Percentiles rank a stretch among this genome's conserved stretches.
Evolutionary conservation across 37 sponge, comb jelly and placozoan species (phyloP).

Genomic region (Diacarnus erythraeanus): DNA sequence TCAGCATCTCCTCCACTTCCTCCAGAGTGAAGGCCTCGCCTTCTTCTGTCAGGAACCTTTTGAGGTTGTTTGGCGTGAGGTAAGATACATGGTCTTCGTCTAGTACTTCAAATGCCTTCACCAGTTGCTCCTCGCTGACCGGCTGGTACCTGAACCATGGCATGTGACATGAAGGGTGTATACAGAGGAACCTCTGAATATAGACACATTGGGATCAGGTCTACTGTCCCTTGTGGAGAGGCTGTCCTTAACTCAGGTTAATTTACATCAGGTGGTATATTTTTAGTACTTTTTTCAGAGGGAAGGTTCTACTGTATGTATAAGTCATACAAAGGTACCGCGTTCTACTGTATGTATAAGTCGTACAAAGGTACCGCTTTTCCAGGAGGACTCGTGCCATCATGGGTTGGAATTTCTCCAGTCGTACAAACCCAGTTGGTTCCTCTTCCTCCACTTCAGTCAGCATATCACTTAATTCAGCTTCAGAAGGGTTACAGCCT

Average conservation of each 20-base stretch:
- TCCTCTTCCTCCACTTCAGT: constrained; percentile 93
- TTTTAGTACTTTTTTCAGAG: too few relatives aligned
- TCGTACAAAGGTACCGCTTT: constrained; percentile 49
- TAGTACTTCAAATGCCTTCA: constrained; percentile 65
- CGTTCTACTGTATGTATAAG: background rate
- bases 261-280: too few relatives aligned
- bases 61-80: constrained; percentile 81
- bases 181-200: too few relatives aligned
- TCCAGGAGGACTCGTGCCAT: constrained; percentile 81
- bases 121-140: constrained; percentile 53
- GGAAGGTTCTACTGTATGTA: background rate
- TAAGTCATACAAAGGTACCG: constrained; percentile 1
- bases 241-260: too few relatives aligned
- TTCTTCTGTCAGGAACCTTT: constrained; percentile 78
- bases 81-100: constrained; percentile 70
- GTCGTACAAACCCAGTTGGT: constrained; percentile 89
- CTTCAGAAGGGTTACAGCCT: constrained; percentile 87
- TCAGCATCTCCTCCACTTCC: constrained; percentile 89
- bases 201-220: too few relatives aligned
- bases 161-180: too few relatives aligned
- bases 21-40: constrained; percentile 67
- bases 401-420: constrained; percentile 93
- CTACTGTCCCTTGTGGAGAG: too few relatives aligned
- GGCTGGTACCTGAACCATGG: constrained; percentile 60
- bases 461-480: constrained; percentile 82